Evolutionary conservation across 1,140 invertebrate species (phyloP).

Genomic region (Zophobas morio): DNA sequence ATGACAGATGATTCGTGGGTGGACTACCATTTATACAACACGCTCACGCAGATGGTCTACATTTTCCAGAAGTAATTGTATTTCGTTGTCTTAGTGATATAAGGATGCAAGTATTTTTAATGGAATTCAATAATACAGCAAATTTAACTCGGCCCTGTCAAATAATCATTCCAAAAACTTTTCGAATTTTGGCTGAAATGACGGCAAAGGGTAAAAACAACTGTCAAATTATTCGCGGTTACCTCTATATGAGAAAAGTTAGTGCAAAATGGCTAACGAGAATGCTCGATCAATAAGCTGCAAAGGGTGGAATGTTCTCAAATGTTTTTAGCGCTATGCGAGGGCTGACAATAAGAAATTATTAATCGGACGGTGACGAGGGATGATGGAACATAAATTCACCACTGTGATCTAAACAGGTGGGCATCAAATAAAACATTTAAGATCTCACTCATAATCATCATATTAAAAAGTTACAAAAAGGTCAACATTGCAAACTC

Average conservation of each 20-base stretch:
- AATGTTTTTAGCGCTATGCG: slow-evolving; percentile 31
- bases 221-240: background rate
- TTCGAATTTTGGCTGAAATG: slow-evolving; percentile 3
- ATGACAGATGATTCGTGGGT: too few relatives aligned
- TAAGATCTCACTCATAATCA: slow-evolving; percentile 33
- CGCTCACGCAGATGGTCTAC: too few relatives aligned
- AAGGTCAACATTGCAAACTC: background rate
- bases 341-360: slow-evolving; percentile 28
- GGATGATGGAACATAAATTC: slow-evolving; percentile 36
- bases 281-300: background rate
- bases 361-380: slow-evolving; percentile 38
- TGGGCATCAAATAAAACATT: slow-evolving; percentile 18
- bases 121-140: too few relatives aligned
- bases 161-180: background rate
- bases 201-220: slow-evolving; percentile 18
- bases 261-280: slow-evolving; percentile 11
- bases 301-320: slow-evolving; percentile 22
- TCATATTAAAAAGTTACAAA: background rate
- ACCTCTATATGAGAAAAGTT: slow-evolving; percentile 21
- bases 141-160: background rate
- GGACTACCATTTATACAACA: too few relatives aligned
- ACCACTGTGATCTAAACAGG: slow-evolving; percentile 34
- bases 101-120: too few relatives aligned
- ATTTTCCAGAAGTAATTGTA: too few relatives aligned
- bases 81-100: too few relatives aligned